Conservation (phyloP, 2,797 vertebrate species). For the Dryobates pubescens region DNA sequence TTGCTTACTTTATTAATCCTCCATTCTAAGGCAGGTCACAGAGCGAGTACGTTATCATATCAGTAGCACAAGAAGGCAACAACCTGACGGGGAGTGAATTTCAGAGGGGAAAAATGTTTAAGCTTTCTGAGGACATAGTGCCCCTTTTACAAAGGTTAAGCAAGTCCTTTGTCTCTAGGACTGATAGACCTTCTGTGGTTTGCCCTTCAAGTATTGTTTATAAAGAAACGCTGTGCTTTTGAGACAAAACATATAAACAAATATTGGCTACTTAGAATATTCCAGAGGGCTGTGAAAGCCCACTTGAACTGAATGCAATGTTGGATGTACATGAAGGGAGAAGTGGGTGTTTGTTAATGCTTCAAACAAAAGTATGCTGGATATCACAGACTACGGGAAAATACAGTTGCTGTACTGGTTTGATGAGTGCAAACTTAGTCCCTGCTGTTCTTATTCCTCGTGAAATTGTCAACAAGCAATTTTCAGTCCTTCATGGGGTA, state of each 20-base stretch:
- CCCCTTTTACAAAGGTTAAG: neutral
- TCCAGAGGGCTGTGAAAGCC: neutral
- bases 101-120: neutral
- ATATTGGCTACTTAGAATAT: neutral
- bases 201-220: neutral
- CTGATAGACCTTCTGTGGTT: neutral
- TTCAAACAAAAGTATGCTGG: neutral
- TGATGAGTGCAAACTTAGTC: neutral
- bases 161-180: neutral
- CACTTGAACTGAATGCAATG: neutral
- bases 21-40: neutral
- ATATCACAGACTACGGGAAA: neutral
- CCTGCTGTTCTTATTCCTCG: neutral
- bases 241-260: neutral
- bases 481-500: neutral
- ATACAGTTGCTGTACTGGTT: neutral
- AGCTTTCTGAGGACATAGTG: neutral
- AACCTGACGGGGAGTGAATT: neutral
- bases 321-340: neutral
- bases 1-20: neutral
- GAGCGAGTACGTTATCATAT: neutral
- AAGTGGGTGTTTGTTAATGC: neutral
- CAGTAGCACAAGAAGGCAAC: neutral
- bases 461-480: conserved; percentile 33
- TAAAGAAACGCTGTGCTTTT: neutral